phyloP scores from a whole-genome alignment of 2,797 vertebrate genomes.

The Sciurus carolinensis region DNA sequence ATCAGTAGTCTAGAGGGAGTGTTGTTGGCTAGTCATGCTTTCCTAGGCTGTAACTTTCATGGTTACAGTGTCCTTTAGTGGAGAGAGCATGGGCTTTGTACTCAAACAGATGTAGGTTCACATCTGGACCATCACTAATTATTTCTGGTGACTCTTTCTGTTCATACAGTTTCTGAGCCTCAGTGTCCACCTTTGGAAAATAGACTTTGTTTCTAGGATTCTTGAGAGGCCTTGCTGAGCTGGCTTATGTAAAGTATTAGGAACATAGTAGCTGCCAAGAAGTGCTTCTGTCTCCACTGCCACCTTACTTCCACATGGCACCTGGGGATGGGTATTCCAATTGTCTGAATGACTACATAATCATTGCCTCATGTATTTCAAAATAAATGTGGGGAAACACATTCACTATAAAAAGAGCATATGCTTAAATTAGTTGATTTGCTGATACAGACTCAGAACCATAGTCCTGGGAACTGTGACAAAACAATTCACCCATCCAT shows the following conservation, averaged over 20 bases:
- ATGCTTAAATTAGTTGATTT: neutral
- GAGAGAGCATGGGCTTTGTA: neutral
- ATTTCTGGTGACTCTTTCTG: neutral
- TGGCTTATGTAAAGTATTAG: neutral
- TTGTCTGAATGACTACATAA: neutral
- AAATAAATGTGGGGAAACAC: neutral
- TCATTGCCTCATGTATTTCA: neutral
- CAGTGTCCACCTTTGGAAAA: neutral
- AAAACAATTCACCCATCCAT: neutral
- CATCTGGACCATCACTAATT: neutral
- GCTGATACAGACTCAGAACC: neutral
- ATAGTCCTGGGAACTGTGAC: neutral
- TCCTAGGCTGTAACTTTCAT: rapidly evolving
- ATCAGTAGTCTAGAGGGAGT: neutral
- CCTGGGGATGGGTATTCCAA: neutral
- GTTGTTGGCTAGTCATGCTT: neutral
- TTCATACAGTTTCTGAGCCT: neutral
- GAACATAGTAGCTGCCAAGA: neutral
- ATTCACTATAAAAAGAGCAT: neutral
- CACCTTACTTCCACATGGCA: neutral
- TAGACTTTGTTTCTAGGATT: neutral
- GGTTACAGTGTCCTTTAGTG: neutral
- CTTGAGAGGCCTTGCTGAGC: neutral
- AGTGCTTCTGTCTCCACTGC: neutral
- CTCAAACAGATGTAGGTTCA: neutral